Evolutionary conservation across 1,140 invertebrate species (phyloP).

Genomic region (Anagrus nilaparvatae): DNA sequence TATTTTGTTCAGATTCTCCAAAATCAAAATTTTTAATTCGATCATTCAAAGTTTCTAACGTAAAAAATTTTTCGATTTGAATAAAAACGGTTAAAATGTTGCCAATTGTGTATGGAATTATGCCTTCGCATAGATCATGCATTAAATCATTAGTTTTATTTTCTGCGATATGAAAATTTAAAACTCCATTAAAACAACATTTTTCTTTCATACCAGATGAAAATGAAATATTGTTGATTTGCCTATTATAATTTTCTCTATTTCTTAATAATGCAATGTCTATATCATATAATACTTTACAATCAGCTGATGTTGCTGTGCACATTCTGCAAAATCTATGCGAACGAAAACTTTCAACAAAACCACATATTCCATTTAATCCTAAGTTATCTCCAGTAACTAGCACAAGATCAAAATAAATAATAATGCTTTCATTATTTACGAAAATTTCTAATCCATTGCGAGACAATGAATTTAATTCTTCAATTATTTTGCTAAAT

Average conservation of each 20-base stretch:
- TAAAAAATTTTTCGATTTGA: background rate
- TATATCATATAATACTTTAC: slow-evolving; percentile 9
- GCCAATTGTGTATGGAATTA: background rate
- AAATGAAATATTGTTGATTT: slow-evolving; percentile 6
- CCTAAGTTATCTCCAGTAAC: slow-evolving; percentile 18
- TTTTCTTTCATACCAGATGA: slow-evolving; percentile 28
- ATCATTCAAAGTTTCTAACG: background rate
- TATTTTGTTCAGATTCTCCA: background rate
- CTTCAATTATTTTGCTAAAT: slow-evolving; percentile 13
- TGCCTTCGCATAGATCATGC: background rate
- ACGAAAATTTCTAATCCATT: slow-evolving; percentile 10
- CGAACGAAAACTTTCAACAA: slow-evolving; percentile 14
- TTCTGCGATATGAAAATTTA: slow-evolving; percentile 30
- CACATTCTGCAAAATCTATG: slow-evolving; percentile 17
- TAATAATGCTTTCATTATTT: slow-evolving; percentile 5
- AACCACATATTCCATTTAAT: slow-evolving; percentile 16
- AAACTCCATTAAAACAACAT: slow-evolving; percentile 28
- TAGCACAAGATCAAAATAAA: slow-evolving; percentile 20
- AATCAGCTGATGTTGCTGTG: slow-evolving; percentile 8
- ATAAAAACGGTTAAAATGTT: background rate
- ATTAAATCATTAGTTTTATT: slow-evolving; percentile 24
- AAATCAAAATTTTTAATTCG: background rate
- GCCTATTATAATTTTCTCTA: slow-evolving; percentile 13
- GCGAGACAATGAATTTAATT: slow-evolving; percentile 12
- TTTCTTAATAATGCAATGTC: slow-evolving; percentile 12